Conservation (phyloP, 1,140 invertebrate species). For the Branchinecta lindahli region DNA sequence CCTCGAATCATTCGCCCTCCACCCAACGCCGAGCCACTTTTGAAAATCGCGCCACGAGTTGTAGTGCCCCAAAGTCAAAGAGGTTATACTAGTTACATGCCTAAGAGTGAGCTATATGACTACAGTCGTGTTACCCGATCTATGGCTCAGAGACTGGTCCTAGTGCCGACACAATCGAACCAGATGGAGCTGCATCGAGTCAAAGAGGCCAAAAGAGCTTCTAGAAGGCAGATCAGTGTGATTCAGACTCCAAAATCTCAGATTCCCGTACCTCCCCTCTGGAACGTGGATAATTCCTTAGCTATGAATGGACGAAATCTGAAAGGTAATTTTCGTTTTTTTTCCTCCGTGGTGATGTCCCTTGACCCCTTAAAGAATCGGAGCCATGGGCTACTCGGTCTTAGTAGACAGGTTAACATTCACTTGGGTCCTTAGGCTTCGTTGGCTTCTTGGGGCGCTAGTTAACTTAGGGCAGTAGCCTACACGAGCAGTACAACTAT, state of each 20-base stretch:
- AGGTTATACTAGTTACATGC: conserved; percentile 1
- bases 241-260: not conserved
- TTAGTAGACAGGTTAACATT: no score
- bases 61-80: not conserved
- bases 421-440: no score
- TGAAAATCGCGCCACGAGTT: conserved; percentile 16
- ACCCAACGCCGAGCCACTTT: conserved; percentile 38
- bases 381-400: no score
- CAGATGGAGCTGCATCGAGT: not conserved
- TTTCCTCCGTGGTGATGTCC: no score
- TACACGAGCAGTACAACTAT: no score
- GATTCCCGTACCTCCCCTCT: not conserved
- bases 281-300: not conserved
- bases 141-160: not conserved
- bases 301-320: not conserved
- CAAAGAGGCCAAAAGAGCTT: not conserved
- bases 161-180: not conserved
- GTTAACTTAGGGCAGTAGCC: no score
- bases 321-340: not conserved
- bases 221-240: not conserved
- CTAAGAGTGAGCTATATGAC: not conserved
- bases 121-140: not conserved
- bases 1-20: conserved; percentile 63
- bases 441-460: no score
- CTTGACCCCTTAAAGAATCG: no score